Conservation (phyloP, 2,888 invertebrate species). For the Choreutis nemorana region DNA sequence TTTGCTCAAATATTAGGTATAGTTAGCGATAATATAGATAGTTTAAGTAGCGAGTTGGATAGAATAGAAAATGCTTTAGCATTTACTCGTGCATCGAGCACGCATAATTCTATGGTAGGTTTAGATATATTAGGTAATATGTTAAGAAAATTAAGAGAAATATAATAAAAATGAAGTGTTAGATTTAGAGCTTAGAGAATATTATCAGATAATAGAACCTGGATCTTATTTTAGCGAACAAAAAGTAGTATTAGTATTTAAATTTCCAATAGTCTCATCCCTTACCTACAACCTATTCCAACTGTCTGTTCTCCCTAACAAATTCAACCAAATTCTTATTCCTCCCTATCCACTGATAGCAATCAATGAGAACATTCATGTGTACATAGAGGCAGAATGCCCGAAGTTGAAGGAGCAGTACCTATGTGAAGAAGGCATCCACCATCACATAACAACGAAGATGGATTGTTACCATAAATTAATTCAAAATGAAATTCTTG, state of each 20-base stretch:
- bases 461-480: constrained; percentile 5
- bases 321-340: background rate
- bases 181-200: constrained; percentile 8
- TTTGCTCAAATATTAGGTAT: background rate
- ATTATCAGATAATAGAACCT: constrained; percentile 6
- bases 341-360: constrained; percentile 2
- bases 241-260: constrained; percentile 1
- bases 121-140: constrained; percentile 3
- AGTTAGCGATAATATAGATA: constrained; percentile 1
- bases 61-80: constrained; percentile 3
- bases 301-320: background rate
- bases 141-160: constrained; percentile 5
- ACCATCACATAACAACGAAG: background rate
- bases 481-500: constrained; percentile 11
- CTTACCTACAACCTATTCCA: background rate
- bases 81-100: constrained; percentile 2
- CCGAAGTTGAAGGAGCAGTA: constrained; percentile 9
- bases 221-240: constrained; percentile 5
- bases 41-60: background rate
- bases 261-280: background rate
- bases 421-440: constrained; percentile 8
- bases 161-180: constrained; percentile 5
- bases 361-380: constrained; percentile 6
- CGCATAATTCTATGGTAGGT: background rate
- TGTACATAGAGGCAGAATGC: constrained; percentile 13